These are phyloP conservation scores for Bathynomus jamesi DNA, from an alignment of 1,140 invertebrate species.

Conservation along the genomic window DNA sequence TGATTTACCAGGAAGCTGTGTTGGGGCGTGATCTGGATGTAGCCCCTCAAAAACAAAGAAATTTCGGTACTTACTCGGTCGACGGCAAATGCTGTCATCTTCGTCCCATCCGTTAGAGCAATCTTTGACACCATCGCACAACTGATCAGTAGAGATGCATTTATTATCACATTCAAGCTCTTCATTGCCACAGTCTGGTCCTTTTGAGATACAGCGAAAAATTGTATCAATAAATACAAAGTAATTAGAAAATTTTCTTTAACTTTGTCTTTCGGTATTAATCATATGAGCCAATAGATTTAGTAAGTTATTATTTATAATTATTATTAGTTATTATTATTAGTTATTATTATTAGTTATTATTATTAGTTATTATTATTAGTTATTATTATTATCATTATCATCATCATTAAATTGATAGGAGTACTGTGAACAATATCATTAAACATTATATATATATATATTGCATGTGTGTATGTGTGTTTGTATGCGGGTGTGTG, in stretches of 20 bases:
- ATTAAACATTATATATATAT: too few species aligned
- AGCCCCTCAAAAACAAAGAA: too few species aligned
- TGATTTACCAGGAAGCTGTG: too few species aligned
- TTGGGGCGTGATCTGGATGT: too few species aligned
- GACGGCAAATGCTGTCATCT: not conserved
- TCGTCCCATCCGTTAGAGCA: slow-evolving; percentile 50
- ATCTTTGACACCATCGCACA: slow-evolving; percentile 48
- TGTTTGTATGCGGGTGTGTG: too few species aligned
- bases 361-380: slow-evolving; percentile 1
- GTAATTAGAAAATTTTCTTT: too few species aligned
- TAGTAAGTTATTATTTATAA: not conserved
- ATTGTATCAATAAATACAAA: too few species aligned
- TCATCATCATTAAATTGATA: not conserved
- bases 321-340: not conserved
- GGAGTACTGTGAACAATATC: not conserved
- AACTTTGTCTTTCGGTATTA: too few species aligned
- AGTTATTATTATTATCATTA: not conserved
- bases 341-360: not conserved
- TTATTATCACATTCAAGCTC: not conserved
- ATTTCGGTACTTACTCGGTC: not conserved
- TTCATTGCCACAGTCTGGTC: not conserved
- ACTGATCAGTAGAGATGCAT: not conserved
- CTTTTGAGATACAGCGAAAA: too few species aligned
- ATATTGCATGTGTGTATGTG: too few species aligned
- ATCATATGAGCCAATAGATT: too few species aligned